These are phyloP conservation scores for Linurgus olivaceus DNA, from an alignment of 2,797 vertebrate genomes.

Conservation along the genomic window DNA sequence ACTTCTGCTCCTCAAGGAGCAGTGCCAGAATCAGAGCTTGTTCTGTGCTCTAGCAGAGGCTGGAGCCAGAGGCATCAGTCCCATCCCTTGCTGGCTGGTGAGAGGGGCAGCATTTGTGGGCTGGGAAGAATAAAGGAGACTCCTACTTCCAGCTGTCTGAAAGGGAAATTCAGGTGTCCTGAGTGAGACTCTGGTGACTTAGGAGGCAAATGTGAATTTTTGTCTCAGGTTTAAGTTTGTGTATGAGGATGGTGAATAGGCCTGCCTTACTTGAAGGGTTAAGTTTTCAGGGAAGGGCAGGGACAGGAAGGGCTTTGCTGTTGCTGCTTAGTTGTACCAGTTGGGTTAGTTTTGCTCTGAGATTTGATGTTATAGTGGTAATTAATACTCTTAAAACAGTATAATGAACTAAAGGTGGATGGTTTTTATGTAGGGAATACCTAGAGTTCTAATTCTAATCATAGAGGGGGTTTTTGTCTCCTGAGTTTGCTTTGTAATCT, in stretches of 20 bases:
- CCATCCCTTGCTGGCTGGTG: neutral
- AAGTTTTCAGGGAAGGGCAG: neutral
- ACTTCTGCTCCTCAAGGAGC: neutral
- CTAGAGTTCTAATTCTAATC: neutral
- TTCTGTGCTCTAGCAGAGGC: neutral
- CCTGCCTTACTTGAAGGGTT: neutral
- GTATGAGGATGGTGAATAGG: neutral
- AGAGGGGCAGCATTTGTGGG: neutral
- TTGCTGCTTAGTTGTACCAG: neutral
- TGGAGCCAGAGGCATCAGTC: neutral
- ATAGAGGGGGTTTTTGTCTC: fast-evolving
- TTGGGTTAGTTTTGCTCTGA: neutral
- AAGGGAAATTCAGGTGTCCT: neutral
- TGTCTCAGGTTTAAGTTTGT: neutral
- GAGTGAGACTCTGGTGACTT: neutral
- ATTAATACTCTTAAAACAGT: neutral
- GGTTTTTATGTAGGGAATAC: neutral
- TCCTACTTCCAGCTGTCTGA: neutral
- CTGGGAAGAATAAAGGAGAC: neutral
- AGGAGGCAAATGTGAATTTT: neutral
- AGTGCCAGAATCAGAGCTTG: neutral
- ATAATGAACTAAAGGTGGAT: neutral
- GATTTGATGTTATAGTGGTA: neutral
- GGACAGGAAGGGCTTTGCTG: neutral
- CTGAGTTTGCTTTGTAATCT: neutral